These are phyloP conservation scores for Dicaeum eximium DNA, from an alignment of 2,113 vertebrate genomes.

Conservation along the genomic window DNA sequence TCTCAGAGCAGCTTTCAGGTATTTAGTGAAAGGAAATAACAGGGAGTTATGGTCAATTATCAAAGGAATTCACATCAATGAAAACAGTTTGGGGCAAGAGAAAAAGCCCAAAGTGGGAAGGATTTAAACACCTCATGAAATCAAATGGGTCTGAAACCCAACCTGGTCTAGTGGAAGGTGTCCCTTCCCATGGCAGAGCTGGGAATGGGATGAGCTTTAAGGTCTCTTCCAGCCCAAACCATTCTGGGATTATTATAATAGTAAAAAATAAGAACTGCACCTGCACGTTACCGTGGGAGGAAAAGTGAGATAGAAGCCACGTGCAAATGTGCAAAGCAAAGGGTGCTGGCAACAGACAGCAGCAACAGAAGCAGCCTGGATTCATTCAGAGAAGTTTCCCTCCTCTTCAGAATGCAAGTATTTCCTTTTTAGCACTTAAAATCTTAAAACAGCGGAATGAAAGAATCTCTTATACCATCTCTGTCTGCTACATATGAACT, in stretches of 20 bases:
- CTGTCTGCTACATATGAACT: neutral
- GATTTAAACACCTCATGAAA: neutral
- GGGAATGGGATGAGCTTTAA: neutral
- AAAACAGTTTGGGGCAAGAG: neutral
- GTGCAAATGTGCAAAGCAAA: neutral
- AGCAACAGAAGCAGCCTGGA: neutral
- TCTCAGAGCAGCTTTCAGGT: neutral
- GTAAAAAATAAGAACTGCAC: neutral
- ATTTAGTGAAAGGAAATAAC: neutral
- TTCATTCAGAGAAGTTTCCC: neutral
- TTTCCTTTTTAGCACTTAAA: neutral
- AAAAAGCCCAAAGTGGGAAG: neutral
- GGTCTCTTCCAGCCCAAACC: neutral
- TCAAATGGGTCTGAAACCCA: neutral
- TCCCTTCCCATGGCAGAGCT: neutral
- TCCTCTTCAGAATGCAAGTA: neutral
- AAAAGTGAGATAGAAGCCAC: neutral
- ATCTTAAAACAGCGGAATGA: neutral
- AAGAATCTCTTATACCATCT: neutral
- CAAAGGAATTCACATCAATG: neutral
- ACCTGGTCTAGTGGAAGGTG: neutral
- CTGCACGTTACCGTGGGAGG: accelerated
- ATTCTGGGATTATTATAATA: neutral
- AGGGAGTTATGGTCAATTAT: neutral
- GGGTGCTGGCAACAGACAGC: neutral